Evolutionary conservation across 1,140 invertebrate genomes (phyloP).

Genomic region (Drosophila kikkawai): DNA sequence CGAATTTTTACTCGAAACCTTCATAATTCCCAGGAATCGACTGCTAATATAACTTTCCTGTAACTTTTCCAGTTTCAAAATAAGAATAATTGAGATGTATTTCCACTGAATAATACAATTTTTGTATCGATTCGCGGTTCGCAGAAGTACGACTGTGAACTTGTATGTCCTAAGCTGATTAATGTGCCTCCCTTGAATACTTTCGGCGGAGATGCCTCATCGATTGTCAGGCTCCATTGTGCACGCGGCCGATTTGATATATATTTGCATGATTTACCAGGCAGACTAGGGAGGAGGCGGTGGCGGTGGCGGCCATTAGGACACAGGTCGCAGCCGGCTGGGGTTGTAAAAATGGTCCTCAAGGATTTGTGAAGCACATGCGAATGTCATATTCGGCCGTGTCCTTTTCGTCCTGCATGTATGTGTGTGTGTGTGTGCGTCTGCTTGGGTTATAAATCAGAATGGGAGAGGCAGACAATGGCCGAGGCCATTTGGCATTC

Average conservation of each 20-base stretch:
- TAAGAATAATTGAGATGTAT: neutral
- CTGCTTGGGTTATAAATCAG: conserved; percentile 64
- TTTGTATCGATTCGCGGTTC: conserved; percentile 2
- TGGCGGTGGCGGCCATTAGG: conserved; percentile 16
- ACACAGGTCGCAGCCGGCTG: conserved; percentile 13
- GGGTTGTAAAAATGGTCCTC: conserved; percentile 46
- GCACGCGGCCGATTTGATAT: conserved; percentile 11
- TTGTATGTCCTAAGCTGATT: conserved; percentile 11
- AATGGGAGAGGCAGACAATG: conserved; percentile 67
- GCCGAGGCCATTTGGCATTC: conserved; percentile 61
- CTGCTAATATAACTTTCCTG: neutral
- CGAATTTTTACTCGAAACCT: neutral
- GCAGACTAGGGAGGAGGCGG: neutral
- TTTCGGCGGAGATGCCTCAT: conserved; percentile 12
- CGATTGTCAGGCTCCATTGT: conserved; percentile 36
- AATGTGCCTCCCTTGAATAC: conserved; percentile 27
- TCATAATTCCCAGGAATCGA: neutral
- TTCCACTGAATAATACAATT: neutral
- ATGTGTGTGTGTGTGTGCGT: conserved; percentile 10
- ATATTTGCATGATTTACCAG: conserved; percentile 46
- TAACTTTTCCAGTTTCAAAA: neutral
- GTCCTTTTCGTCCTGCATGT: conserved; percentile 3
- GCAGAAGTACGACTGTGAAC: neutral
- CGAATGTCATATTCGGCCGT: conserved; percentile 44
- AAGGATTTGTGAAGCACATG: conserved; percentile 28